phyloP scores from a whole-genome alignment of 2,797 vertebrate genomes.

The Platalea minor region DNA sequence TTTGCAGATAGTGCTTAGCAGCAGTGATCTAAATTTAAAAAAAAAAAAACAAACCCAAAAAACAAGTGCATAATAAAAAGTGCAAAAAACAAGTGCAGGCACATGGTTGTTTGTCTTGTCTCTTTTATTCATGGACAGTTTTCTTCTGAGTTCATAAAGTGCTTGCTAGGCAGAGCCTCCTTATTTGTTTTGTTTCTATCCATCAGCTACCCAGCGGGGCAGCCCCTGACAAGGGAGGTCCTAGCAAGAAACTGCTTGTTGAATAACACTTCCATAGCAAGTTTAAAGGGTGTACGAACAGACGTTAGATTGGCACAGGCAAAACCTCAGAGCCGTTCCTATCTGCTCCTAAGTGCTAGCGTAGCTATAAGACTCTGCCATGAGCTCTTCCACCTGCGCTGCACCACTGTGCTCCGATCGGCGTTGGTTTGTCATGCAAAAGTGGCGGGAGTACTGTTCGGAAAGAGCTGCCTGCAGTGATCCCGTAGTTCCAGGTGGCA shows the following conservation, averaged over 20 bases:
- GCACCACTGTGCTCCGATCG: fast-evolving
- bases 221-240: neutral
- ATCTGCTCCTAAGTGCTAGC: neutral
- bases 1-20: neutral
- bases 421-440: neutral
- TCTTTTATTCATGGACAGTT: neutral
- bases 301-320: neutral
- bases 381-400: neutral
- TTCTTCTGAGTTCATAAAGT: neutral
- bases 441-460: neutral
- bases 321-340: neutral
- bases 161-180: neutral
- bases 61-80: neutral
- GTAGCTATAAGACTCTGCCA: neutral
- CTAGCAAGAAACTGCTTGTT: neutral
- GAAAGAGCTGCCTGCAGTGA: neutral
- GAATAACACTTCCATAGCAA: neutral
- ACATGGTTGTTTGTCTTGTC: neutral
- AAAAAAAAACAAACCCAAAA: too few relatives aligned
- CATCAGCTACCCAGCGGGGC: neutral
- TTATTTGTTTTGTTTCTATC: neutral
- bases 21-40: neutral
- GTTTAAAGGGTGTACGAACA: neutral
- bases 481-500: neutral
- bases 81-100: neutral